Percentiles rank a stretch among this genome's conserved stretches.
Conservation (phyloP, 1,140 invertebrate genomes). For the Gonioctena quinquepunctata region DNA sequence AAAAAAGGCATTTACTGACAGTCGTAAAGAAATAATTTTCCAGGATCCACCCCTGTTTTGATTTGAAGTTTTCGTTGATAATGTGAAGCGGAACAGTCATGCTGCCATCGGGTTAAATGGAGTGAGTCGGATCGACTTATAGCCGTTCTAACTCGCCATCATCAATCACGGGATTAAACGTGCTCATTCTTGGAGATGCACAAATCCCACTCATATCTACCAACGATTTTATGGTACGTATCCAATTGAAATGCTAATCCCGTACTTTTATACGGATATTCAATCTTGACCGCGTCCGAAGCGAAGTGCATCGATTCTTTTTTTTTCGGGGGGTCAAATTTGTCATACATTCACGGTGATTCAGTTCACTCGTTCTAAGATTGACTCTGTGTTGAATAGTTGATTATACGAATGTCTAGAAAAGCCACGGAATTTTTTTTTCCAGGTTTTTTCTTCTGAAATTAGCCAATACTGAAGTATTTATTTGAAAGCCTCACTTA, state of each 20-base stretch:
- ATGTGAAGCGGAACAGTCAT: slow-evolving; percentile 43
- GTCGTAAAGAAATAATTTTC: no score
- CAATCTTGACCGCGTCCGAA: background rate
- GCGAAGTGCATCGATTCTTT: no score
- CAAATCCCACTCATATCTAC: slow-evolving; percentile 37
- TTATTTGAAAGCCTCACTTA: no score
- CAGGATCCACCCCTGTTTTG: slow-evolving; percentile 15
- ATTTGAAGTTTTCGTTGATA: slow-evolving; percentile 32
- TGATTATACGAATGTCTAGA: no score
- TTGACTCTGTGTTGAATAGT: no score
- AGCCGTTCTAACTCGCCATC: slow-evolving; percentile 41
- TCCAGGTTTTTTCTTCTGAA: no score
- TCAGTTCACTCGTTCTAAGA: no score
- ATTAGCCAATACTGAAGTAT: no score
- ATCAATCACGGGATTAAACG: slow-evolving; percentile 52
- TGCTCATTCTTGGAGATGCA: slow-evolving; percentile 39
- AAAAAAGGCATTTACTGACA: no score
- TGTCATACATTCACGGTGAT: no score
- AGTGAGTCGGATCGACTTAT: slow-evolving; percentile 51
- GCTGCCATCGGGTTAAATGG: slow-evolving; percentile 53
- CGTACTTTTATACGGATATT: slow-evolving; percentile 2
- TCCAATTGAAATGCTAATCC: slow-evolving; percentile 31
- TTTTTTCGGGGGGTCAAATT: no score
- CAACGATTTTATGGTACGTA: slow-evolving; percentile 38
- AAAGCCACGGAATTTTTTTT: no score